Percentiles rank a stretch among this genome's conserved stretches.
phyloP scores from a whole-genome alignment of 1,140 invertebrate genomes.

The Trichonephila clavata region DNA sequence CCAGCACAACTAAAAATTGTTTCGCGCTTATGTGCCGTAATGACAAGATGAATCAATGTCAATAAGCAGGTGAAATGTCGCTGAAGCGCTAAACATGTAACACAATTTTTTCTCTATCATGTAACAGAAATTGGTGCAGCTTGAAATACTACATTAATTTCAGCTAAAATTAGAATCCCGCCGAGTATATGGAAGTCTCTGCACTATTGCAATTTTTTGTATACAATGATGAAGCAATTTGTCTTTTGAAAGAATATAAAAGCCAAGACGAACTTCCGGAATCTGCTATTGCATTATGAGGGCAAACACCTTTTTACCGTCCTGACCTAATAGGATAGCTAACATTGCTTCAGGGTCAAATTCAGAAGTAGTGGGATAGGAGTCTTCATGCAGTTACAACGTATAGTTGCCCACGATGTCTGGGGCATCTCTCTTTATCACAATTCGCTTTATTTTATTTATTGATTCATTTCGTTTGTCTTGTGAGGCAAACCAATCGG shows the following conservation, averaged over 20 bases:
- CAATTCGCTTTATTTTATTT: neutral
- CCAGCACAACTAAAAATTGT: neutral
- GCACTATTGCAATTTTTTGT: too few relatives aligned
- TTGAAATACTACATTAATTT: too few relatives aligned
- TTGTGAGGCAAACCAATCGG: neutral
- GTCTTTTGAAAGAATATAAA: neutral
- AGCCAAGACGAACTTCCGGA: neutral
- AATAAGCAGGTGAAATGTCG: neutral
- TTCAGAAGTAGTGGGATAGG: neutral
- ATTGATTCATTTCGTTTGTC: neutral
- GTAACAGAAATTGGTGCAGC: too few relatives aligned
- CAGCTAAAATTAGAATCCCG: too few relatives aligned
- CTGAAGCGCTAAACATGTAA: neutral
- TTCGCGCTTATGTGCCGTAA: neutral
- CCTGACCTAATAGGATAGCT: conserved; percentile 1
- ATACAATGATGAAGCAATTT: neutral
- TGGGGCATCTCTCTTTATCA: neutral
- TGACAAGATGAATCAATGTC: neutral
- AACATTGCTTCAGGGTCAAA: neutral
- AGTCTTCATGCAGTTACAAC: neutral
- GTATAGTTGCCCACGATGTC: neutral
- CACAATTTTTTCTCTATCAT: too few relatives aligned
- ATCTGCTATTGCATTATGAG: neutral
- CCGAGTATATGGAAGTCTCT: too few relatives aligned
- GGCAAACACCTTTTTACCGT: conserved; percentile 24